Percentiles rank a stretch among this genome's conserved stretches.
Conservation (phyloP, 2,888 invertebrate species). For the Scaptodrosophila latifasciaeformis region DNA sequence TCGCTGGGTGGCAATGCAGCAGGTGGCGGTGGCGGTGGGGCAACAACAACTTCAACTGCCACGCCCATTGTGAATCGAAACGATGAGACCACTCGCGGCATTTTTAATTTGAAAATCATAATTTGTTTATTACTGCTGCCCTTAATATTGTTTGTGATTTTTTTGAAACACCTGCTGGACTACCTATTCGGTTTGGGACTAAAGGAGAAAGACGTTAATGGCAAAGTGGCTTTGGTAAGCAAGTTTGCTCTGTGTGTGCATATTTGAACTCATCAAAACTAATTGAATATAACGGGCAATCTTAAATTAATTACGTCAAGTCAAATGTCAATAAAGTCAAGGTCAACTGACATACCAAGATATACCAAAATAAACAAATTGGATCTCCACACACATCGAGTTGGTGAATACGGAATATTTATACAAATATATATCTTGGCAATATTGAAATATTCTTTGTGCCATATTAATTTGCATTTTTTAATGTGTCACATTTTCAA, state of each 20-base stretch:
- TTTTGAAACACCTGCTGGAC: constrained; percentile 71
- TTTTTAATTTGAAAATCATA: constrained; percentile 70
- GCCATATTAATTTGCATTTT: too few species aligned
- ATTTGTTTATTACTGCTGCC: constrained; percentile 67
- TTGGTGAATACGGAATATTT: too few species aligned
- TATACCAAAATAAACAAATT: too few species aligned
- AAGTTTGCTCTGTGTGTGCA: neutral
- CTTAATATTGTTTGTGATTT: constrained; percentile 66
- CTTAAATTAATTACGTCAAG: too few species aligned
- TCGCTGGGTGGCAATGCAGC: constrained; percentile 25
- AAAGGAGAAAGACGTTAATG: constrained; percentile 72
- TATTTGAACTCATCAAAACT: too few species aligned
- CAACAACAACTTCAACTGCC: constrained; percentile 25
- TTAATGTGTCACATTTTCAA: too few species aligned
- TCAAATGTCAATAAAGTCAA: too few species aligned
- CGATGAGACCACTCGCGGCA: constrained; percentile 64
- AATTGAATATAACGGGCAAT: too few species aligned
- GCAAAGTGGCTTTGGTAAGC: constrained; percentile 74
- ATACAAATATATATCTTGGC: too few species aligned
- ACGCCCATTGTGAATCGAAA: constrained; percentile 48
- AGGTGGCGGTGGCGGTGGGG: constrained; percentile 9
- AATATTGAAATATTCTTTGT: too few species aligned
- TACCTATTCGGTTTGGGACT: constrained; percentile 67
- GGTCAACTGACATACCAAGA: too few species aligned
- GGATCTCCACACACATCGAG: too few species aligned